Evolutionary conservation across 2,797 vertebrate genomes (phyloP).

Genomic region (Erethizon dorsatum): DNA sequence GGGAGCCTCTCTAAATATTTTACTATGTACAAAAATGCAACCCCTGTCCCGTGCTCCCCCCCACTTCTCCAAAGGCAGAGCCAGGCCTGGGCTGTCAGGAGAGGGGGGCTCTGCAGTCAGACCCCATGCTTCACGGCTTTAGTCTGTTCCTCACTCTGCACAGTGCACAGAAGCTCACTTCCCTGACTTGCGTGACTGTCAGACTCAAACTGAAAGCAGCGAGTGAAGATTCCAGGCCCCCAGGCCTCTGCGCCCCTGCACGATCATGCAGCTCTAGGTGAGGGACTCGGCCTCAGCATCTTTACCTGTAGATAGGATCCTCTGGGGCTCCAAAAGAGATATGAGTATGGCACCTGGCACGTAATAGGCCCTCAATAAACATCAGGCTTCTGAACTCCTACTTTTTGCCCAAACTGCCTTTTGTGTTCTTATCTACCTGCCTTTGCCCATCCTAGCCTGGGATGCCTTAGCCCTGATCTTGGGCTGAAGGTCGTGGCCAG

Average conservation of each 20-base stretch:
- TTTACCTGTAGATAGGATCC: neutral
- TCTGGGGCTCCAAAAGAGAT: neutral
- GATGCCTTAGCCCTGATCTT: too few species aligned
- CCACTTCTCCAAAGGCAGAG: neutral
- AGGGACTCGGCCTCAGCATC: neutral
- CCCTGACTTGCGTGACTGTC: neutral
- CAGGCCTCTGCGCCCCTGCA: neutral
- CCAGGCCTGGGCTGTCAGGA: neutral
- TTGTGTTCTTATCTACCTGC: neutral
- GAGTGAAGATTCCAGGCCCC: neutral
- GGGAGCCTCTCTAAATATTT: neutral
- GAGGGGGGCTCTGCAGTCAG: neutral
- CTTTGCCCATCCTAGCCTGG: neutral
- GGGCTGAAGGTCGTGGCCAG: neutral
- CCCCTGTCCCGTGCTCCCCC: too few species aligned
- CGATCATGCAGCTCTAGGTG: neutral
- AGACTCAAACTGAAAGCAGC: neutral
- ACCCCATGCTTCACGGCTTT: neutral
- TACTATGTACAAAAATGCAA: neutral
- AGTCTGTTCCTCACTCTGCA: neutral
- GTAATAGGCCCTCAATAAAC: neutral
- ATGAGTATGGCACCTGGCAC: too few species aligned
- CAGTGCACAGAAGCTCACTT: neutral
- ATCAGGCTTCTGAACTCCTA: neutral
- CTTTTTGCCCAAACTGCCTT: too few species aligned